These are phyloP conservation scores for Maylandia zebra DNA, from an alignment of 2,113 vertebrate genomes.

Conservation along the genomic window DNA sequence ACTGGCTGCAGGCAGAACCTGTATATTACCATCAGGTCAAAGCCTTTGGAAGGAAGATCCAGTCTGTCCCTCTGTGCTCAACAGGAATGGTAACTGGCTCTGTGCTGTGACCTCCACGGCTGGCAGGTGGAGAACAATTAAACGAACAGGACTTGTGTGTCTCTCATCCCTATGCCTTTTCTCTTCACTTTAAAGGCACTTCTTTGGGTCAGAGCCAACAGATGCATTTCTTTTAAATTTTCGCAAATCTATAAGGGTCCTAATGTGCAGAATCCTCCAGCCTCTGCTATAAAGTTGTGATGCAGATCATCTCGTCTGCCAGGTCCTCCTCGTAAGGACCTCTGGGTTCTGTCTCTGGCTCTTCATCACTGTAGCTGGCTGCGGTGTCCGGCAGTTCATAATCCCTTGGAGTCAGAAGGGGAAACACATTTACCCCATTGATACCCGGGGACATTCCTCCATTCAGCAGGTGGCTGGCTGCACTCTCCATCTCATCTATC, in stretches of 20 bases:
- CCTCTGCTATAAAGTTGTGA: conserved; percentile 93
- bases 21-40: conserved; percentile 17
- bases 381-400: conserved; percentile 88
- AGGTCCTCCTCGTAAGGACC: conserved; percentile 91
- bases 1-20: conserved; percentile 41
- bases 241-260: conserved; percentile 24
- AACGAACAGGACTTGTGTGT: conserved; percentile 36
- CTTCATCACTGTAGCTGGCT: conserved; percentile 91
- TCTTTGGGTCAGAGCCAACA: conserved; percentile 81
- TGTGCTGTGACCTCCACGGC: conserved; percentile 17
- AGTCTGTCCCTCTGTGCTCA: conserved; percentile 28
- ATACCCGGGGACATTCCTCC: conserved; percentile 75
- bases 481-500: conserved; percentile 99
- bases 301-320: conserved; percentile 98
- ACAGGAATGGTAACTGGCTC: conserved; percentile 4
- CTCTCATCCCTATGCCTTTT: conserved; percentile 80
- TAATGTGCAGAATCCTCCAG: conserved; percentile 17
- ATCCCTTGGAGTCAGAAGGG: conserved; percentile 76
- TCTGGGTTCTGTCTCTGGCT: conserved; percentile 76
- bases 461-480: conserved; percentile 91
- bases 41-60: conserved; percentile 22
- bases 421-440: conserved; percentile 79
- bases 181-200: conserved; percentile 86
- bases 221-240: conserved; percentile 58
- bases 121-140: conserved; percentile 44